These are phyloP conservation scores for Drosophila aff. DNA, from an alignment of 1,140 invertebrate species.

Conservation along the genomic window DNA sequence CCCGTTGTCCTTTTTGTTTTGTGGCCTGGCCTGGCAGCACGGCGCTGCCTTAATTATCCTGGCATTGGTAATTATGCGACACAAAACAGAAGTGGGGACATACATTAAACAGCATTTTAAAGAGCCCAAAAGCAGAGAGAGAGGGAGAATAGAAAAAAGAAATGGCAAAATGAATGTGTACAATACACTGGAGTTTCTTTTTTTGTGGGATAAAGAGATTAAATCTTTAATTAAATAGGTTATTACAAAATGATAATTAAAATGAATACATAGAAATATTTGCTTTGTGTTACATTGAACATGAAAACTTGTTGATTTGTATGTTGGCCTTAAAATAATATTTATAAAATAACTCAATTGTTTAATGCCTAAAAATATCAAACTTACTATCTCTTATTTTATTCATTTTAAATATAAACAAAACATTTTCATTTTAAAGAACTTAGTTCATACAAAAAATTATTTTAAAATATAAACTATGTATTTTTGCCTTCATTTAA, in stretches of 20 bases:
- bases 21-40: constrained; percentile 29
- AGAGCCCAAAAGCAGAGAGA: constrained; percentile 1
- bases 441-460: too few relatives aligned
- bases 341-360: too few relatives aligned
- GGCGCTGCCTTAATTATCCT: constrained; percentile 58
- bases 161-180: background rate
- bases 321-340: too few relatives aligned
- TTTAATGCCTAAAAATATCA: too few relatives aligned
- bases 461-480: too few relatives aligned
- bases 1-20: constrained; percentile 52
- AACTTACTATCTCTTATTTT: too few relatives aligned
- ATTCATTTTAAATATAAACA: too few relatives aligned
- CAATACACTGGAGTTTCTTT: background rate
- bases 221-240: background rate
- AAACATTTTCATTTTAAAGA: too few relatives aligned
- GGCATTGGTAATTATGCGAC: constrained; percentile 60
- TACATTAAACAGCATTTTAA: constrained; percentile 52
- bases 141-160: constrained; percentile 2
- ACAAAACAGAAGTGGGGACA: constrained; percentile 53
- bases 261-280: too few relatives aligned
- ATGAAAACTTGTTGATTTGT: too few relatives aligned
- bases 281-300: too few relatives aligned
- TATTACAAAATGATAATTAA: background rate
- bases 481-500: too few relatives aligned
- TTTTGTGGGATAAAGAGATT: background rate